Percentiles rank a stretch among this genome's conserved stretches.
These are phyloP conservation scores for Chaenodraco wilsoni DNA, from an alignment of 2,797 vertebrate species.

Conservation along the genomic window DNA sequence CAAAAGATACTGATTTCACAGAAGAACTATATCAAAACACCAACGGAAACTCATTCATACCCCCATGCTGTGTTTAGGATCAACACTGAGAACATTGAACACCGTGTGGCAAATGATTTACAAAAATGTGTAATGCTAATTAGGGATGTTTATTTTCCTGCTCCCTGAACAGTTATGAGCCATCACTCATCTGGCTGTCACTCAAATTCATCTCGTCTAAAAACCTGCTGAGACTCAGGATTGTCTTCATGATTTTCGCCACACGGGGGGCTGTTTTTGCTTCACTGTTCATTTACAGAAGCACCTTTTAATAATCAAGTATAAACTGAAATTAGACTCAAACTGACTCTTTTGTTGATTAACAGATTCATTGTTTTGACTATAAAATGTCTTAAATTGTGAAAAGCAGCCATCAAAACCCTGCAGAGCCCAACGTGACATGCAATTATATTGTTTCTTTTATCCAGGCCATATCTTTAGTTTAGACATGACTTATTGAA, in stretches of 20 bases:
- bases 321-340: background rate
- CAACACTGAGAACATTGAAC: background rate
- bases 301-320: background rate
- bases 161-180: slow-evolving; percentile 50
- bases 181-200: slow-evolving; percentile 41
- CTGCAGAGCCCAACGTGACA: background rate
- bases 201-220: slow-evolving; percentile 34
- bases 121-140: slow-evolving; percentile 31
- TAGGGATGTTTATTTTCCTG: slow-evolving; percentile 40
- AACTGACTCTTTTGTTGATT: background rate
- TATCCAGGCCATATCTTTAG: background rate
- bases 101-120: background rate
- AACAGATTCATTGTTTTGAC: background rate
- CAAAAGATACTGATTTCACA: too few relatives aligned
- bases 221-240: slow-evolving; percentile 36
- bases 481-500: too few relatives aligned
- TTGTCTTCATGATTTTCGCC: slow-evolving; percentile 20
- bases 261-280: slow-evolving; percentile 14
- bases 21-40: too few relatives aligned
- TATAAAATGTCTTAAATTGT: background rate
- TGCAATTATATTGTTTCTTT: background rate
- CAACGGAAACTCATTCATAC: too few relatives aligned
- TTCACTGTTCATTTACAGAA: slow-evolving; percentile 15
- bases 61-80: too few relatives aligned
- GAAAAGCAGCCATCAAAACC: background rate